Evolutionary conservation across 2,888 invertebrate genomes (phyloP).

Genomic region (Hirtodrosophila alboralis): DNA sequence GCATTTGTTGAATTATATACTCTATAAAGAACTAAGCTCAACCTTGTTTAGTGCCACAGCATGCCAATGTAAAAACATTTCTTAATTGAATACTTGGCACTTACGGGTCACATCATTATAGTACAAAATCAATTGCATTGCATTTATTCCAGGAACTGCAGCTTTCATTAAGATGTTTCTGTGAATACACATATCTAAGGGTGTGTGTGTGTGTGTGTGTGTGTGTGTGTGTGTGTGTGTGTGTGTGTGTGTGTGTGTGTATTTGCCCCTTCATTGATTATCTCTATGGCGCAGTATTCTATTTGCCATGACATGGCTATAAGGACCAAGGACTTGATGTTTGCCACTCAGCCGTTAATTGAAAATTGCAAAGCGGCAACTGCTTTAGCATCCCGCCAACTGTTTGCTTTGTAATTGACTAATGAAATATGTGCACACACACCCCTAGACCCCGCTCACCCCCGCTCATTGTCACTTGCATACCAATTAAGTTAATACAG

Average conservation of each 20-base stretch:
- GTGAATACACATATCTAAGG: neutral
- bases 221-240: neutral
- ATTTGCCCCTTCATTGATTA: conserved; percentile 13
- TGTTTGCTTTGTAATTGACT: conserved; percentile 72
- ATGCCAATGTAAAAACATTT: conserved; percentile 37
- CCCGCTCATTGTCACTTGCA: conserved; percentile 23
- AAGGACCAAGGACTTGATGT: conserved; percentile 16
- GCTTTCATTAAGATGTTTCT: conserved; percentile 35
- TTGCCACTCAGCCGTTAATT: conserved; percentile 59
- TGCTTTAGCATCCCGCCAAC: conserved; percentile 29
- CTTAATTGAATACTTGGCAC: conserved; percentile 56
- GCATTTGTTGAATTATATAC: too few species aligned
- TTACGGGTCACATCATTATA: conserved; percentile 1
- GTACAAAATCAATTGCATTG: conserved; percentile 18
- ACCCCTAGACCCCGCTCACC: neutral
- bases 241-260: conserved; percentile 7
- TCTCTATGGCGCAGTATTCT: conserved; percentile 1
- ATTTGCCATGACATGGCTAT: conserved; percentile 8
- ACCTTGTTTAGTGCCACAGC: neutral
- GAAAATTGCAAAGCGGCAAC: conserved; percentile 58
- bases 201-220: conserved; percentile 5
- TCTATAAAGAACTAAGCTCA: neutral
- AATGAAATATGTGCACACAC: conserved; percentile 59
- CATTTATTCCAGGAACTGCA: conserved; percentile 36
- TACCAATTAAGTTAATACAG: conserved; percentile 49